Evolutionary conservation across 2,888 invertebrate species (phyloP), one percentile per base, ranked within the genome.

Genomic region (Stenurella melanura): DNA sequence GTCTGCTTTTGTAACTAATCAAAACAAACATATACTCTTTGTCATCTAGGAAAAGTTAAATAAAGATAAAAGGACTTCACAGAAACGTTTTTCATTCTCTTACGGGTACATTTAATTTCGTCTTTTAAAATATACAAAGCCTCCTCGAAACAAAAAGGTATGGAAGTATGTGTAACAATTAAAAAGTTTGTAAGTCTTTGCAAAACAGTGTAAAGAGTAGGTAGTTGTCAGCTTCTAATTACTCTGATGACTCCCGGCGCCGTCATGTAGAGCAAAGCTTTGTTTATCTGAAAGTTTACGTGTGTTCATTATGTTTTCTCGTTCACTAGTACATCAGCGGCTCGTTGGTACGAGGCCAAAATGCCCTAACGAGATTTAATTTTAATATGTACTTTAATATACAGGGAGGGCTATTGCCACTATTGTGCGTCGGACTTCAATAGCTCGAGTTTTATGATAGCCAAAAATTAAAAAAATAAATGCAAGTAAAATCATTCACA

Each of bases 241-340:
- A 81, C 80, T 56, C 67, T 78, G 79, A 80, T 80, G 81, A 81
- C 80, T 81, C 75, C 77, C 78, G 73, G 74, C 76, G 72, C 76
- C 74, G 71, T 66, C 74, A 78, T 57, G 21, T 60, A 42, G 70
- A 75, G 77, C 66, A 70, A 78, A 63, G 75, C 79, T 80, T 81
- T 81, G 80, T 81, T 81, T 78, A 69, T 79, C 72, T 80, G 80
- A 78, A 80, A 79, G 81, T 81, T 90, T 90, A 91, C 90, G 90
- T 89, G 89, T 50, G 88, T 89, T 89, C 80, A 81, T 80, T 61
- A 71, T 21, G 26, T 61, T 21, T 61, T 57, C 61, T 71, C 17
- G 42, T 71, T 50, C 50, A 19, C 58, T 38, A 18, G 42, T 21
- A n/a, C 70, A 70, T 42, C 19, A 61, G 26, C 71, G 61, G 19